These are phyloP conservation scores for Eupeodes luniger DNA, from an alignment of 2,888 invertebrate genomes.

Conservation along the genomic window DNA sequence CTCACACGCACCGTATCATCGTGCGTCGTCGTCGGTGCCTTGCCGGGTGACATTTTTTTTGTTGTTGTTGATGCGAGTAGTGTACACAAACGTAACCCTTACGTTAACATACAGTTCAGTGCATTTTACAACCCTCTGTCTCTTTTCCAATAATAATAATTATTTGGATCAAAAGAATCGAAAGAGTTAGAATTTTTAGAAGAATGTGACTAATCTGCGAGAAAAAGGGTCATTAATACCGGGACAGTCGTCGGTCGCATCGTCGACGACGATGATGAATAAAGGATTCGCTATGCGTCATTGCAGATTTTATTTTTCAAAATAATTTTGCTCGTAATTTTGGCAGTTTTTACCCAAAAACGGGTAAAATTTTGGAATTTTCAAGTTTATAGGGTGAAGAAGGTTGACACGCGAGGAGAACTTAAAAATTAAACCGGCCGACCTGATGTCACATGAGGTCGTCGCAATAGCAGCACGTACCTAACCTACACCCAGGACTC, in stretches of 20 bases:
- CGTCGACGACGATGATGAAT: constrained; percentile 1
- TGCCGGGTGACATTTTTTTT: constrained; percentile 48
- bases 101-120: constrained; percentile 79
- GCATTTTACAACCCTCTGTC: constrained; percentile 71
- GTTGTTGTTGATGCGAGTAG: constrained; percentile 27
- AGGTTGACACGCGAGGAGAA: constrained; percentile 76
- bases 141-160: too few species aligned
- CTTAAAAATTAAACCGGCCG: constrained; percentile 74
- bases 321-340: constrained; percentile 64
- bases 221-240: constrained; percentile 62
- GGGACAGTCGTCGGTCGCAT: too few species aligned
- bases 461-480: constrained; percentile 3
- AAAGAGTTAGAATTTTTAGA: constrained; percentile 65
- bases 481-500: neutral
- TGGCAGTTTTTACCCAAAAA: constrained; percentile 80
- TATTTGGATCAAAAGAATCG: constrained; percentile 30
- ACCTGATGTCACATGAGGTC: constrained; percentile 69
- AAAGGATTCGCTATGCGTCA: constrained; percentile 74
- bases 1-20: constrained; percentile 49
- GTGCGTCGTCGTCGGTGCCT: neutral
- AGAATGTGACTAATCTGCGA: constrained; percentile 74
- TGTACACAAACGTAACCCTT: constrained; percentile 78
- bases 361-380: constrained; percentile 65
- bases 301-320: constrained; percentile 59
- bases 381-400: constrained; percentile 51